Conservation (phyloP, 2,797 vertebrate genomes). For the Pseudomugil tenellus region DNA sequence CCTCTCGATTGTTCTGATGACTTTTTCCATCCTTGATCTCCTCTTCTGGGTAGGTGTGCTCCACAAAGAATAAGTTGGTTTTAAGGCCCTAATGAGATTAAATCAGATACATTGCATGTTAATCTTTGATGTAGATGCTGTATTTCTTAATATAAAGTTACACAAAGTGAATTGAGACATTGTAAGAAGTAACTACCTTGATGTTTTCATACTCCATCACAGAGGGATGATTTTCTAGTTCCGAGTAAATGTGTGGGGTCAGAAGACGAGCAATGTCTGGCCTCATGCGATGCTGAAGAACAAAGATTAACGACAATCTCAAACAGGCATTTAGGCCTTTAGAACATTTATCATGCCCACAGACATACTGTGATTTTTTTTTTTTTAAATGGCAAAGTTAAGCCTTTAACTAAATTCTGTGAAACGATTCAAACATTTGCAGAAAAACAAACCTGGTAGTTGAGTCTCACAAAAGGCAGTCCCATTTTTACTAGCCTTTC, state of each 20-base stretch:
- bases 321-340: neutral
- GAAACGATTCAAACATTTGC: neutral
- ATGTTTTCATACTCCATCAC: conserved; percentile 90
- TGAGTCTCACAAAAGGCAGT: conserved; percentile 90
- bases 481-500: conserved; percentile 90
- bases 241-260: conserved; percentile 90
- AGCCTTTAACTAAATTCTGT: neutral
- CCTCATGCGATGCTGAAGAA: conserved; percentile 91
- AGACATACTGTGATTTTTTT: neutral
- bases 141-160: neutral
- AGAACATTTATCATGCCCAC: neutral
- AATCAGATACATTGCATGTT: neutral
- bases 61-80: conserved; percentile 91
- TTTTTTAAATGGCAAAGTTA: neutral
- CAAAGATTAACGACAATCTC: conserved; percentile 22
- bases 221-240: conserved; percentile 91
- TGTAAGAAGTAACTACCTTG: conserved; percentile 81
- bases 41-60: conserved; percentile 86
- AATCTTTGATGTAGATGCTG: neutral
- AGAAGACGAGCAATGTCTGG: conserved; percentile 92
- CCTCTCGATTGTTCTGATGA: conserved; percentile 91
- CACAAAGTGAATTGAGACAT: neutral
- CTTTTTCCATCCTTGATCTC: conserved; percentile 90
- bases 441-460: conserved; percentile 88
- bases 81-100: conserved; percentile 83